Evolutionary conservation across 2,797 vertebrate genomes (phyloP).

Genomic region (Emydoidea blandingii): DNA sequence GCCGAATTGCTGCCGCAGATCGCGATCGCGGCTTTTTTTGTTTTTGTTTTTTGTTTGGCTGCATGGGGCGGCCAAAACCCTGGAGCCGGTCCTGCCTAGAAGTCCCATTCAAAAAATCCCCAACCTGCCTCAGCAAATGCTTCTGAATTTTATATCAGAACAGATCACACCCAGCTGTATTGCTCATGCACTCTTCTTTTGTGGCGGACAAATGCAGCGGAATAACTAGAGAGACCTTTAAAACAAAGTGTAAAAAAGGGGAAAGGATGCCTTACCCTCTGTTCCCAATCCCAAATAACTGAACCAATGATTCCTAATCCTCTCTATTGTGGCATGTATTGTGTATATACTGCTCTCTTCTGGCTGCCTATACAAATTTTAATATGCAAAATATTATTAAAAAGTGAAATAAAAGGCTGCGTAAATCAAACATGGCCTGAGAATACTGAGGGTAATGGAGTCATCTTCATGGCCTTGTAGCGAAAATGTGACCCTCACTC

Average conservation of each 20-base stretch:
- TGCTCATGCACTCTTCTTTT: neutral
- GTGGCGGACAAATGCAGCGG: neutral
- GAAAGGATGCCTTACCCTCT: neutral
- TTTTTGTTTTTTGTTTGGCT: no score
- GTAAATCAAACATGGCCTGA: constrained; percentile 47
- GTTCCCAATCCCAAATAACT: constrained; percentile 48
- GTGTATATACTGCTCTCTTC: constrained; percentile 81
- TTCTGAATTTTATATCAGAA: neutral
- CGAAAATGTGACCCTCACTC: neutral
- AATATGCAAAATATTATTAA: constrained; percentile 74
- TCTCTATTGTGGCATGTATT: constrained; percentile 62
- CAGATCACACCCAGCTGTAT: neutral
- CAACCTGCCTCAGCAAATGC: neutral
- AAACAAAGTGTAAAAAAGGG: neutral
- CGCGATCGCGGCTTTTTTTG: no score
- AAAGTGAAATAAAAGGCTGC: constrained; percentile 52
- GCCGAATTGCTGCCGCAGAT: no score
- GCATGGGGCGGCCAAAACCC: no score
- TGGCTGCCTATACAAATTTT: constrained; percentile 78
- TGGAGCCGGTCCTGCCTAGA: neutral
- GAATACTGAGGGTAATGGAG: neutral
- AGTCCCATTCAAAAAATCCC: neutral
- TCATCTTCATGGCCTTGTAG: neutral
- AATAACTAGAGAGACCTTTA: constrained; percentile 10
- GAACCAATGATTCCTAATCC: constrained; percentile 56